These are phyloP conservation scores for Bellardia pandia DNA, from an alignment of 2,888 invertebrate species.

Conservation along the genomic window DNA sequence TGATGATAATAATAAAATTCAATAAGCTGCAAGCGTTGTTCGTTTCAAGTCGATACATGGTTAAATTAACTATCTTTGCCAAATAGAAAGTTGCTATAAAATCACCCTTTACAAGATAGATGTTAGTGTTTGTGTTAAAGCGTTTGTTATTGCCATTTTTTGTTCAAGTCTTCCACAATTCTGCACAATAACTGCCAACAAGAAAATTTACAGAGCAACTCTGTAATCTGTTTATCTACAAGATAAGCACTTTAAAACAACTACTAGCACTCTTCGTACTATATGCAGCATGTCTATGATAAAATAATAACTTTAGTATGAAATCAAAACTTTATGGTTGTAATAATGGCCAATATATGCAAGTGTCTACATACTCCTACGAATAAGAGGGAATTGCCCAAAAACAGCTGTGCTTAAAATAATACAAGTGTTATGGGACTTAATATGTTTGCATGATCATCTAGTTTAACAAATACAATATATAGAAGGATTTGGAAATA, in stretches of 20 bases:
- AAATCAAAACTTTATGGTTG: constrained; percentile 72
- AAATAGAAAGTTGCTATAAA: too few species aligned
- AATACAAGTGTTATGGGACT: neutral
- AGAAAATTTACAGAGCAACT: constrained; percentile 54
- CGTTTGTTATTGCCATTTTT: neutral
- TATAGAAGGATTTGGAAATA: too few species aligned
- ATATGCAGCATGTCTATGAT: neutral
- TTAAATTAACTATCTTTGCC: too few species aligned
- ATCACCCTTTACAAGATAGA: neutral
- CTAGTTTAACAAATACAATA: too few species aligned
- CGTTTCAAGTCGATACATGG: too few species aligned
- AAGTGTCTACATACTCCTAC: neutral
- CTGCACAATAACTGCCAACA: constrained; percentile 38
- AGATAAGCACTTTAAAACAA: constrained; percentile 73
- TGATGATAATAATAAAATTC: too few species aligned
- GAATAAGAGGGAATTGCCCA: neutral
- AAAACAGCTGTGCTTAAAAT: constrained; percentile 12
- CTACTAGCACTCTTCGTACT: constrained; percentile 22
- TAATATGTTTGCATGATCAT: neutral
- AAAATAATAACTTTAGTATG: constrained; percentile 69
- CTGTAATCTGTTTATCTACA: constrained; percentile 74
- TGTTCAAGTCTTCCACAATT: constrained; percentile 26
- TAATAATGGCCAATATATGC: constrained; percentile 44
- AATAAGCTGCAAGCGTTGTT: too few species aligned
- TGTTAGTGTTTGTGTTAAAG: neutral